Conservation (phyloP, 2,113 vertebrate species). For the Onychostruthus taczanowskii region DNA sequence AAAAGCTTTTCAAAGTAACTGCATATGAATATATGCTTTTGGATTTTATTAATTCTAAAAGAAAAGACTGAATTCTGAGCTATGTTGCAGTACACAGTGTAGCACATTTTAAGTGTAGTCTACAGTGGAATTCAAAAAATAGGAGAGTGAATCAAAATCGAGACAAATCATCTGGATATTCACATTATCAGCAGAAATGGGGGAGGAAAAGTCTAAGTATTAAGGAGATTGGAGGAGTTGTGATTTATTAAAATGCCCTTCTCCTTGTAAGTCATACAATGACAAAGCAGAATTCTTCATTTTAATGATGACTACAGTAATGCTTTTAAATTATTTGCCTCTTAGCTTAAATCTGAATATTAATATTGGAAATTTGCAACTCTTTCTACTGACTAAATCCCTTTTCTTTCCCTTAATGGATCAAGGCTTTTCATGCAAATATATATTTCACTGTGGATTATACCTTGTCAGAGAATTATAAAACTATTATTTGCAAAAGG, state of each 20-base stretch:
- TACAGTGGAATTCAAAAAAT: not conserved
- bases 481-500: not conserved
- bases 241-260: not conserved
- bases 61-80: not conserved
- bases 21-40: not conserved
- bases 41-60: not conserved
- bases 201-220: not conserved
- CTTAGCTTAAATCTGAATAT: slow-evolving; percentile 6
- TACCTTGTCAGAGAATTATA: not conserved
- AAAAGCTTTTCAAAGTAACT: not conserved
- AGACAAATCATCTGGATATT: not conserved
- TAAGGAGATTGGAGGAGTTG: not conserved
- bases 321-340: slow-evolving; percentile 12
- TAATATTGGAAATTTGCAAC: not conserved
- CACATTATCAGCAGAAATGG: not conserved
- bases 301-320: not conserved
- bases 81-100: not conserved
- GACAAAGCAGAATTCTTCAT: not conserved
- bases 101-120: not conserved
- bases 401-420: not conserved
- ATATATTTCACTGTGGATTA: slow-evolving; percentile 19
- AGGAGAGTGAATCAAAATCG: not conserved
- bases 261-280: not conserved
- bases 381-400: not conserved
- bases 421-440: not conserved